Base-by-base conservation (phyloP, 2,797 vertebrate species). In the Chloroceryle amazona region DNA sequence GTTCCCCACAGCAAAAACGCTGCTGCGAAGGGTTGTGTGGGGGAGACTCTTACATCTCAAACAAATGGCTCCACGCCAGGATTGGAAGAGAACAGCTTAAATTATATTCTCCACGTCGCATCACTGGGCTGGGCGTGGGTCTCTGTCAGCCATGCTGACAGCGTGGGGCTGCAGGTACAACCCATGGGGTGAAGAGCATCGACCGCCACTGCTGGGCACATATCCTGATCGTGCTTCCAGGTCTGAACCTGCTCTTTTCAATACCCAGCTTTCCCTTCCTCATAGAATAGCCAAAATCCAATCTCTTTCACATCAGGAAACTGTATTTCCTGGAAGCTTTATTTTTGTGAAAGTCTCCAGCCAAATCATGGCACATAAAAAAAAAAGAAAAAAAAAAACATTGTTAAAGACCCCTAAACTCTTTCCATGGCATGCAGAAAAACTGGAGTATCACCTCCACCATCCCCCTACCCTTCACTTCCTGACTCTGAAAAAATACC, bases 21-120 rank as follows among this genome's bases (percentile, higher is more conserved):
- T 28, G 44, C 86, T 9, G 82, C 55, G 1, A 33, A 39, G 83
- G 81, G 54, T 15, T 46, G 22, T 1, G 68, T 63, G 94, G 87
- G 88, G 90, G 86, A 79, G 90, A 51, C n/a, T 72, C 66, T 81
- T 65, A 41, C 39, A 8, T 70, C 93, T 84, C 62, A 9, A 75
- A 62, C 72, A 9, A 72, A 35, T 14, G 90, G 90, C 70, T 90
- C 41, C 62, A 0, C 0, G 70, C 94, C 93, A 96, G 81, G 66
- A 26, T 11, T 31, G 47, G 86, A 86, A 92, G 22, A 61, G 92
- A 85, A 57, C 11, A 25, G 76, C 63, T 75, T 67, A 10, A 60
- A 55, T 17, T 61, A 29, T 57, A 22, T 47, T 41, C 58, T 25
- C 28, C 5, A 3, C 0, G 6, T 13, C 0, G 39, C 31, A 9